Evolutionary conservation across 2,797 vertebrate species (phyloP).

Genomic region (Bothrops alternatus): DNA sequence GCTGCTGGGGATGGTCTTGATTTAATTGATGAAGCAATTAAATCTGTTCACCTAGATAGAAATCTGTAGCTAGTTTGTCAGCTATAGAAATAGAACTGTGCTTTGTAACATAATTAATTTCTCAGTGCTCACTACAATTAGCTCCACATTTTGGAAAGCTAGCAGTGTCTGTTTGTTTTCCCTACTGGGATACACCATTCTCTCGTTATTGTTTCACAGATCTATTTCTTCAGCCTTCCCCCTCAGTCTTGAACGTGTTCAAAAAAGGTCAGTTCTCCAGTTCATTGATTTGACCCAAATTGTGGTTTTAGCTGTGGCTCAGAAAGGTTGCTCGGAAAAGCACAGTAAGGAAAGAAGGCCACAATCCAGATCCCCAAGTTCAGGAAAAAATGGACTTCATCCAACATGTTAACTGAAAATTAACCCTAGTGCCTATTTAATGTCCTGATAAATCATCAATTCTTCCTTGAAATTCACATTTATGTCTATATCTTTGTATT

Average conservation of each 20-base stretch:
- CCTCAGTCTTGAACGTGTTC: background rate
- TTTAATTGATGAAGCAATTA: background rate
- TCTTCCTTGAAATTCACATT: background rate
- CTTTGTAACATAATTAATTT: conserved; percentile 3
- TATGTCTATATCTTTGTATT: background rate
- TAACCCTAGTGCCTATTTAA: background rate
- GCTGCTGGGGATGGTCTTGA: background rate
- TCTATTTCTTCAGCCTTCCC: conserved; percentile 16
- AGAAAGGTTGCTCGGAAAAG: background rate
- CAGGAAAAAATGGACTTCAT: background rate
- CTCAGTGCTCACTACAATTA: conserved; percentile 19
- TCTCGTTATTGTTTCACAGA: conserved; percentile 34
- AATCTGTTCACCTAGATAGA: background rate
- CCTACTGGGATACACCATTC: background rate
- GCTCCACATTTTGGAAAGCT: conserved; percentile 59
- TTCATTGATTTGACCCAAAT: background rate
- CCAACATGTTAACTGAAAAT: background rate
- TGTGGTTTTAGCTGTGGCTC: background rate
- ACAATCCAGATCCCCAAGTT: background rate
- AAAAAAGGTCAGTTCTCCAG: background rate
- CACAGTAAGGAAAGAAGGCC: background rate
- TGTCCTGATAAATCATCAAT: conserved; percentile 1
- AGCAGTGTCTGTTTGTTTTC: conserved; percentile 17
- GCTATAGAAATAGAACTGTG: background rate
- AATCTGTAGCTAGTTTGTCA: background rate